These are phyloP conservation scores for Miichthys miiuy DNA, from an alignment of 2,797 vertebrate genomes.

Conservation along the genomic window DNA sequence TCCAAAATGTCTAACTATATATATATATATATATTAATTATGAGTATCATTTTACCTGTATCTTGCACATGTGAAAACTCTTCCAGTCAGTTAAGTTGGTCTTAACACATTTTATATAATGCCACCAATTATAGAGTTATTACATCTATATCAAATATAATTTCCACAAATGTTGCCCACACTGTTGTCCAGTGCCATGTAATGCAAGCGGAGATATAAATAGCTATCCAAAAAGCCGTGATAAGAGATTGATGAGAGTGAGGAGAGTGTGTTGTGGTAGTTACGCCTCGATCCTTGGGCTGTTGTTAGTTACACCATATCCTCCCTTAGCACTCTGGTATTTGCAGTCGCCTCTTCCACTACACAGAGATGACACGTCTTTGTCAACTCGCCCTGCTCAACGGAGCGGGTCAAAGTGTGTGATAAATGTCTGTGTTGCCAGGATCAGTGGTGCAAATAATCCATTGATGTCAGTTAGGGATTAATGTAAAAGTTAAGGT, in stretches of 20 bases:
- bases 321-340: constrained; percentile 69
- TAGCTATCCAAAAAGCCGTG: constrained; percentile 78
- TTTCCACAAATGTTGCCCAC: constrained; percentile 60
- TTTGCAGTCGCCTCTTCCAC: constrained; percentile 64
- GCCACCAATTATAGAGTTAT: neutral
- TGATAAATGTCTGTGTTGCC: constrained; percentile 40
- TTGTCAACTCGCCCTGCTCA: constrained; percentile 41
- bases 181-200: constrained; percentile 46
- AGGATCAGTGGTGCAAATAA: constrained; percentile 49
- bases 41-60: neutral
- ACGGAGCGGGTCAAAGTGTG: constrained; percentile 31
- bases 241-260: constrained; percentile 80
- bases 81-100: neutral
- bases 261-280: constrained; percentile 73
- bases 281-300: constrained; percentile 71
- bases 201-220: constrained; percentile 76
- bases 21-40: neutral
- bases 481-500: constrained; percentile 73
- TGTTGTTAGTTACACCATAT: constrained; percentile 81
- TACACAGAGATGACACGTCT: constrained; percentile 46
- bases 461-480: constrained; percentile 57
- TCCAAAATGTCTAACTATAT: neutral
- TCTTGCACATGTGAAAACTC: neutral
- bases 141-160: constrained; percentile 39
- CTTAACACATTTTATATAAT: constrained; percentile 5